Conservation (phyloP, 2,797 vertebrate genomes). For the Coreius guichenoti region DNA sequence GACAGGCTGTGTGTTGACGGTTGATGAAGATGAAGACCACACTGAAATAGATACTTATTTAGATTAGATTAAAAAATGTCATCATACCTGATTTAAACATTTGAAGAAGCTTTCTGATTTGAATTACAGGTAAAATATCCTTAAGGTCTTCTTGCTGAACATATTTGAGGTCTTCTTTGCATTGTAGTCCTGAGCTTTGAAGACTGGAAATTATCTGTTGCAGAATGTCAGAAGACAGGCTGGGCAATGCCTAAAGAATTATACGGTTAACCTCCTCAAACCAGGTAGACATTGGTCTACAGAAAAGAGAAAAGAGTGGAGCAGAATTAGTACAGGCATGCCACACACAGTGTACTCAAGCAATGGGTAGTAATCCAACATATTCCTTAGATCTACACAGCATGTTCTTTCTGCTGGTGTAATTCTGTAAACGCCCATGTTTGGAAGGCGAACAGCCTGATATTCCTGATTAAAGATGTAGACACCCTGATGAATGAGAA, state of each 20-base stretch:
- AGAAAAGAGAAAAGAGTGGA: neutral
- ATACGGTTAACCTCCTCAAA: neutral
- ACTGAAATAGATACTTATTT: too few species aligned
- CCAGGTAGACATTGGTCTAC: neutral
- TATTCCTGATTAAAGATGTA: neutral
- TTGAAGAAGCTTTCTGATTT: slow-evolving; percentile 8
- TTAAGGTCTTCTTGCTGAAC: neutral
- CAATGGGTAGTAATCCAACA: neutral
- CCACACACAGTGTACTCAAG: neutral
- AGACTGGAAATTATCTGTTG: neutral
- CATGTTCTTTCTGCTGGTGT: neutral
- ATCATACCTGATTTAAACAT: neutral
- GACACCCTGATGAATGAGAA: neutral
- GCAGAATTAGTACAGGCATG: neutral
- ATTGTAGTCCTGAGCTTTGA: neutral
- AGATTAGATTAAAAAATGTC: neutral
- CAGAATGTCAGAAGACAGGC: neutral
- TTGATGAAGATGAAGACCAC: neutral
- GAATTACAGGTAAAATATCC: neutral
- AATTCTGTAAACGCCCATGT: neutral
- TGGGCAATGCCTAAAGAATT: neutral
- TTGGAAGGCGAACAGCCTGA: neutral
- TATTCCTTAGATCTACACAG: neutral
- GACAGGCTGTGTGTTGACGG: neutral
- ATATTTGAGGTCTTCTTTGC: neutral